Conservation (phyloP, 2,888 invertebrate genomes). For the Caenorhabditis sp. region DNA sequence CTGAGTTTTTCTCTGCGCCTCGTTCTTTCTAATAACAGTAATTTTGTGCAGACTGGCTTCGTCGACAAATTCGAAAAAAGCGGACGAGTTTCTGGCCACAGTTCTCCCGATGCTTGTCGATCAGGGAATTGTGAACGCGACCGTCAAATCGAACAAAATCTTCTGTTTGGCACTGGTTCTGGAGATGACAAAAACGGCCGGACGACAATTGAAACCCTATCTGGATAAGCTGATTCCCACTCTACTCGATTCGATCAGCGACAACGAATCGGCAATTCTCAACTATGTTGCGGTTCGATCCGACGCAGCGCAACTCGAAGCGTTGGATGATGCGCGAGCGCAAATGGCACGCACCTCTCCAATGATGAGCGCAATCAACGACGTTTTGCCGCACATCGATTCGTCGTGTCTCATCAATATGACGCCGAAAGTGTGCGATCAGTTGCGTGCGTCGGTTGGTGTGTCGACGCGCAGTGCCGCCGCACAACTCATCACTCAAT, state of each 20-base stretch:
- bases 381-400: slow-evolving; percentile 49
- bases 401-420: slow-evolving; percentile 24
- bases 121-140: slow-evolving; percentile 48
- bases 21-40: no score
- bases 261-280: slow-evolving; percentile 82
- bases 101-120: slow-evolving; percentile 54
- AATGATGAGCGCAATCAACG: slow-evolving; percentile 73
- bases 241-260: slow-evolving; percentile 80
- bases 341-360: slow-evolving; percentile 84
- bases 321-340: slow-evolving; percentile 81
- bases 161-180: slow-evolving; percentile 82
- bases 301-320: slow-evolving; percentile 80
- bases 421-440: slow-evolving; percentile 43
- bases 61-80: slow-evolving; percentile 40
- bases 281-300: slow-evolving; percentile 82
- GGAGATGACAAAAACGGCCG: slow-evolving; percentile 83
- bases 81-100: slow-evolving; percentile 36
- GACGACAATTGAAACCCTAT: slow-evolving; percentile 82
- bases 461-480: slow-evolving; percentile 49
- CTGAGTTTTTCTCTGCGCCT: no score
- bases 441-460: slow-evolving; percentile 49
- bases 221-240: slow-evolving; percentile 83
- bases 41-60: slow-evolving; percentile 32
- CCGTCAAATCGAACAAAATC: slow-evolving; percentile 41
- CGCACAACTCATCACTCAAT: slow-evolving; percentile 49